Evolutionary conservation across 1,140 invertebrate species (phyloP).

Genomic region (Drosophila bipectinata): DNA sequence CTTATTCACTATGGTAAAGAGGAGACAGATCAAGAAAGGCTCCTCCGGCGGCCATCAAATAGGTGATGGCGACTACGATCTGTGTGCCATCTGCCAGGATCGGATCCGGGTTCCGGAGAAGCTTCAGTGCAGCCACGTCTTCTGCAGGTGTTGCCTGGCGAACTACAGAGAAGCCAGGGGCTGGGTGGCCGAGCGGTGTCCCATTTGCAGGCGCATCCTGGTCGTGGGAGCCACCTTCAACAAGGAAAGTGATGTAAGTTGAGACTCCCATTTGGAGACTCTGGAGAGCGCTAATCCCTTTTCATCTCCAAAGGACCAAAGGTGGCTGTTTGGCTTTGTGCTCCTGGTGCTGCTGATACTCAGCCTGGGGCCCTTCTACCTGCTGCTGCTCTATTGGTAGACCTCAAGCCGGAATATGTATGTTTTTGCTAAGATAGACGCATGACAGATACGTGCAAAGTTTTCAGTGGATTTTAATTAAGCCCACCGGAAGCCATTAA

Average conservation of each 20-base stretch:
- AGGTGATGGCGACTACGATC: slow-evolving; percentile 21
- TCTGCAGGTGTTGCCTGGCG: slow-evolving; percentile 51
- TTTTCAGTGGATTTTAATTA: slow-evolving; percentile 55
- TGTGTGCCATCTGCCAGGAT: slow-evolving; percentile 59
- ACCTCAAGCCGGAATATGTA: slow-evolving; percentile 6
- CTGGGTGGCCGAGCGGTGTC: slow-evolving; percentile 53
- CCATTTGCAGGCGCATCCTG: slow-evolving; percentile 49
- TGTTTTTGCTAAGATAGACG: slow-evolving; percentile 24
- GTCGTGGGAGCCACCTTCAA: not conserved
- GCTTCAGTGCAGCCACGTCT: slow-evolving; percentile 50
- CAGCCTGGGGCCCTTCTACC: slow-evolving; percentile 50
- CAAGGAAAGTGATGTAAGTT: not conserved
- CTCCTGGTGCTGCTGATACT: slow-evolving; percentile 16
- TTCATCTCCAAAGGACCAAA: slow-evolving; percentile 12
- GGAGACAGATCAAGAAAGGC: not conserved
- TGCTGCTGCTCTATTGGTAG: slow-evolving; percentile 62
- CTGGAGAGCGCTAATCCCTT: not conserved
- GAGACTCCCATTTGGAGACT: not conserved
- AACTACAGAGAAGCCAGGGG: slow-evolving; percentile 42
- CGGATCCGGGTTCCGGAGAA: slow-evolving; percentile 34
- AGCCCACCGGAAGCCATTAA: slow-evolving; percentile 46
- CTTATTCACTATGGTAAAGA: not conserved
- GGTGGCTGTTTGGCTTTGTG: slow-evolving; percentile 30
- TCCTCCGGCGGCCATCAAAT: not conserved
- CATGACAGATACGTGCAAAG: slow-evolving; percentile 26